A percentile compares a stretch with the other conserved stretches of the same genome.
Evolutionary conservation across 2,797 vertebrate genomes (phyloP).

Genomic region (Saguinus oedipus): DNA sequence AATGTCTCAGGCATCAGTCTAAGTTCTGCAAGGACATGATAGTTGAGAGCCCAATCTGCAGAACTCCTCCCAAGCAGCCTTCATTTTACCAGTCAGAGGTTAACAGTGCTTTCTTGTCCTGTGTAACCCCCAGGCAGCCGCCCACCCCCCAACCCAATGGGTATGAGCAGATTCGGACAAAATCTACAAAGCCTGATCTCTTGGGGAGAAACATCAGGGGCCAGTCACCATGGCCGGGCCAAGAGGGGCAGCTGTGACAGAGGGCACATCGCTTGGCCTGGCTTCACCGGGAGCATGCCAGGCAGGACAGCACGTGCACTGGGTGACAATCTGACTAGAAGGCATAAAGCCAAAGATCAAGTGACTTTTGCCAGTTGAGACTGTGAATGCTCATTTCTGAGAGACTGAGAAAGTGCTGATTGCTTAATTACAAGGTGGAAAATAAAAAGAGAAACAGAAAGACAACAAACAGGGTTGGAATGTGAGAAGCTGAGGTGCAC

Average conservation of each 20-base stretch:
- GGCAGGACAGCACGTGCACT: background rate
- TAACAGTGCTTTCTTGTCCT: fast-evolving
- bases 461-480: background rate
- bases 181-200: background rate
- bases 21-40: background rate
- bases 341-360: slow-evolving; percentile 66
- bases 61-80: background rate
- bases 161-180: background rate
- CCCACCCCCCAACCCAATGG: fast-evolving
- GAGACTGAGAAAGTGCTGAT: slow-evolving; percentile 46
- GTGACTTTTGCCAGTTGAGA: slow-evolving; percentile 60
- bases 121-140: fast-evolving
- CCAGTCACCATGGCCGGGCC: background rate
- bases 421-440: slow-evolving; percentile 69
- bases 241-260: background rate
- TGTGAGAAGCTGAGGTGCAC: background rate
- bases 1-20: background rate
- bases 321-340: slow-evolving; percentile 45
- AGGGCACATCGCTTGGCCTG: background rate
- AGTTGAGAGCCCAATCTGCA: background rate
- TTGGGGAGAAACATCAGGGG: background rate
- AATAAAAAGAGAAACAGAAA: slow-evolving; percentile 39
- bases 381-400: slow-evolving; percentile 29
- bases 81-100: background rate
- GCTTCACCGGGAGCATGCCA: background rate